Evolutionary conservation across 2,888 invertebrate species (phyloP).

Genomic region (Parnassius glacialis): DNA sequence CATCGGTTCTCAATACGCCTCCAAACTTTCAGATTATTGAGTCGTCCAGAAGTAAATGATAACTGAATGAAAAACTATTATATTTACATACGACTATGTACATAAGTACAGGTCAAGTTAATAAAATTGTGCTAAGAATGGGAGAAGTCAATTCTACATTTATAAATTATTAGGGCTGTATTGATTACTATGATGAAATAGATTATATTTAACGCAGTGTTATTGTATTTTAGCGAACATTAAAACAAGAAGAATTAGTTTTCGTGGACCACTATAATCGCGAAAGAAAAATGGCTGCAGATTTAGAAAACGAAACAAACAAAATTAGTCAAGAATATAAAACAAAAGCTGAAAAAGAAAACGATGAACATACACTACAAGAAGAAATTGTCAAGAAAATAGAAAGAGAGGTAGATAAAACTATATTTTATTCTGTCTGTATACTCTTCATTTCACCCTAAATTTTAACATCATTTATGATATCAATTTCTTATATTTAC

Average conservation of each 20-base stretch:
- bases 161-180: too few relatives aligned
- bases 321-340: constrained; percentile 50
- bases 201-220: not conserved
- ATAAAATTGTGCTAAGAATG: too few relatives aligned
- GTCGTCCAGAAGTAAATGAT: too few relatives aligned
- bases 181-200: too few relatives aligned
- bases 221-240: constrained; percentile 45
- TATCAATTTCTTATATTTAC: constrained; percentile 22
- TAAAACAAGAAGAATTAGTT: constrained; percentile 56
- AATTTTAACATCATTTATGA: not conserved
- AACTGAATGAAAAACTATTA: too few relatives aligned
- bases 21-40: too few relatives aligned
- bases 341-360: constrained; percentile 44
- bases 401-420: constrained; percentile 48
- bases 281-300: constrained; percentile 46
- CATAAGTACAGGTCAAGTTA: too few relatives aligned
- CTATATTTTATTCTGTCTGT: not conserved
- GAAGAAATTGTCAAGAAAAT: constrained; percentile 43
- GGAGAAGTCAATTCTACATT: too few relatives aligned
- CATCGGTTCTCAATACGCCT: too few relatives aligned
- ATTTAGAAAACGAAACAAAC: constrained; percentile 51
- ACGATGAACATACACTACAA: constrained; percentile 43
- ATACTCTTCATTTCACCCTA: too few relatives aligned
- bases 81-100: too few relatives aligned
- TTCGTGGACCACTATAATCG: constrained; percentile 51